These are phyloP conservation scores for Solenodon paradoxus DNA, from an alignment of 2,113 vertebrate species.

Conservation along the genomic window DNA sequence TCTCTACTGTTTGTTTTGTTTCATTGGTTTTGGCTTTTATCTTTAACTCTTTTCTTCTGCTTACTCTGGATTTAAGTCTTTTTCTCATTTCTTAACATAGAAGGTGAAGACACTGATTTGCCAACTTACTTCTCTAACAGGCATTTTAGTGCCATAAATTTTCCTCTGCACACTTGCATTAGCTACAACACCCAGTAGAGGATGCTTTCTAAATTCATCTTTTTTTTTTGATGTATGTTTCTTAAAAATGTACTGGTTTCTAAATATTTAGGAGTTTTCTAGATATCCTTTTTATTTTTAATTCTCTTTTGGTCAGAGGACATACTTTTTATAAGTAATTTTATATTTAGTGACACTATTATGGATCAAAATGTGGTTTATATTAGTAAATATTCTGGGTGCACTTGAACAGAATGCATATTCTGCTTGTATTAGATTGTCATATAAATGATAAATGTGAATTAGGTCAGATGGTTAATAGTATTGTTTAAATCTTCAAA, in stretches of 20 bases:
- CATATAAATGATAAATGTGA: neutral
- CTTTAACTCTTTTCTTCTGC: neutral
- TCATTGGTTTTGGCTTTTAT: neutral
- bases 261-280: neutral
- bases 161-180: neutral
- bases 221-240: neutral
- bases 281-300: neutral
- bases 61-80: neutral
- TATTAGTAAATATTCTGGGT: neutral
- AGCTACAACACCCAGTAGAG: neutral
- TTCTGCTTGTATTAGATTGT: neutral
- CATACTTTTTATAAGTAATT: neutral
- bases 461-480: neutral
- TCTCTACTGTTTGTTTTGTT: neutral
- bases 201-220: conserved; percentile 29
- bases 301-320: neutral
- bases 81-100: neutral
- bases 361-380: neutral
- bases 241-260: neutral
- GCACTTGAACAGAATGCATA: neutral
- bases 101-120: neutral
- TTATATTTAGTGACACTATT: neutral
- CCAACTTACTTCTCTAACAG: neutral
- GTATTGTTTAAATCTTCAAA: neutral
- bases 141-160: neutral